These are phyloP conservation scores for Cylas formicarius DNA, from an alignment of 1,140 invertebrate species.

Conservation along the genomic window DNA sequence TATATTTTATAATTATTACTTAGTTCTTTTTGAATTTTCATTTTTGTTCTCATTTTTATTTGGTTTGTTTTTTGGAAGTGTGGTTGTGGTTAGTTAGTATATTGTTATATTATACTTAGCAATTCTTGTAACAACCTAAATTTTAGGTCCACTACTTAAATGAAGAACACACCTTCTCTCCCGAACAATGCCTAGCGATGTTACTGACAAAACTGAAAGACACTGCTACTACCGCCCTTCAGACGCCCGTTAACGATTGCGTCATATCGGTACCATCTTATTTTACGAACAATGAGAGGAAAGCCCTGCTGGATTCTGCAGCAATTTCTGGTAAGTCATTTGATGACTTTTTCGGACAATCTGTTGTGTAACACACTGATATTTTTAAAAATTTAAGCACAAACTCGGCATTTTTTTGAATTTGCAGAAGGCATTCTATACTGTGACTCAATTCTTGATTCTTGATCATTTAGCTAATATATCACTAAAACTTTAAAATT, in stretches of 20 bases:
- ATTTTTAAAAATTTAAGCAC: too few species aligned
- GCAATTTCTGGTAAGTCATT: slow-evolving; percentile 55
- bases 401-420: too few species aligned
- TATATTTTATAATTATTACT: too few species aligned
- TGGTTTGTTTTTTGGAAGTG: background rate
- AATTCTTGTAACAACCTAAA: slow-evolving; percentile 1
- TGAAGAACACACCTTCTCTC: slow-evolving; percentile 80
- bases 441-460: too few species aligned
- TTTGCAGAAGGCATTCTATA: too few species aligned
- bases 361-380: too few species aligned
- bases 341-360: background rate
- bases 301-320: slow-evolving; percentile 85
- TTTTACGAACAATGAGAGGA: slow-evolving; percentile 89
- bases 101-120: background rate
- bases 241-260: slow-evolving; percentile 91
- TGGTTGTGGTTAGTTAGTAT: background rate
- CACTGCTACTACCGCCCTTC: slow-evolving; percentile 75
- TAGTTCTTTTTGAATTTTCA: too few species aligned
- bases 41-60: background rate
- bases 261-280: slow-evolving; percentile 94
- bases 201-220: slow-evolving; percentile 95
- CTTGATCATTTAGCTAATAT: too few species aligned
- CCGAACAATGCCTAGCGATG: slow-evolving; percentile 95
- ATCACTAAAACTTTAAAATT: too few species aligned
- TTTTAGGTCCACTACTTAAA: slow-evolving; percentile 77